Base-by-base conservation (phyloP, 2,113 vertebrate genomes). In the Potamarius usumacintae region DNA sequence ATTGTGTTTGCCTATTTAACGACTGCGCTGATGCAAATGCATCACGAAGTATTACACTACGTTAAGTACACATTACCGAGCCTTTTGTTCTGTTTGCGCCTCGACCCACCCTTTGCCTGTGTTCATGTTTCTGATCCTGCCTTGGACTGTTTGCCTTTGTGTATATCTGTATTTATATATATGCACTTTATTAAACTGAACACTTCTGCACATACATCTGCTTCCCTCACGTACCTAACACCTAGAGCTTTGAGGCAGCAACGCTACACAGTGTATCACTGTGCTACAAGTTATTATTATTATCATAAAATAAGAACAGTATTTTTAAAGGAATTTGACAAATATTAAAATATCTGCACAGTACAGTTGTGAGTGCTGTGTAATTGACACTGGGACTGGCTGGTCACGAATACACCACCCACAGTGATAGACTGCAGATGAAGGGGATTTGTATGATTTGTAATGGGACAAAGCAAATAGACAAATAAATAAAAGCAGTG, bases 371-470 rank as follows among this genome's bases (percentile, higher is more conserved):
- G 79, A 82, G 18, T 55, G 62, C n/a, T 34, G 48, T 79, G 48
- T 17, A 30, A 50, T 65, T 9, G 76, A 67, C 25, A 58, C 62
- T 48, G 58, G 18, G 82, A 84, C 22, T 72, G 71, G 18, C 74
- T 79, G 74, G 86, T 83, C 65, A 81, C 50, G 62, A 88, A 50
- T 62, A 53, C 67, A 60, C 53, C 60, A 22, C 82, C 42, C 69
- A 87, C n/a, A 79, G 52, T 83, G 85, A 80, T 84, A 90, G 86
- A 80, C 76, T 85, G 82, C 88, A 90, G 87, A 88, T 88, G 89
- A 89, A 87, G 72, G 7, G 74, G 71, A 72, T 88, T 88, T 88
- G 79, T 80, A 52, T 50, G 85, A n/a, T 82, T 82, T 82, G 18
- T 82, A 69, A 80, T 50, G 9, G 63, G 30, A 71, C 27, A 85